phyloP scores from a whole-genome alignment of 30 jellyfish, hydroid and myxozoan species.

The Clytia hemisphaerica region DNA sequence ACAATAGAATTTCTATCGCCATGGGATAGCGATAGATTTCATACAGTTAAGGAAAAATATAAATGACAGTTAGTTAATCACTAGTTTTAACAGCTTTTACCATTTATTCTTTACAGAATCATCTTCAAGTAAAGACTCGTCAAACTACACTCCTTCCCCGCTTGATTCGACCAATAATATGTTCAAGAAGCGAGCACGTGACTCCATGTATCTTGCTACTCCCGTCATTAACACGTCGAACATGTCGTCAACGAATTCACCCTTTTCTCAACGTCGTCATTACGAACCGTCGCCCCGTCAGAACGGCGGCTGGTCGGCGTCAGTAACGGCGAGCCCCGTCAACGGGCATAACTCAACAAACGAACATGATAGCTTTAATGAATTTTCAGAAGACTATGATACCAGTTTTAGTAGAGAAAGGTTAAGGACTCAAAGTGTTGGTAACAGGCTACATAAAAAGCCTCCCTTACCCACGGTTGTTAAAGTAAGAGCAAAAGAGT shows the following conservation, averaged over 20 bases:
- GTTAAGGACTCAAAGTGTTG: background rate
- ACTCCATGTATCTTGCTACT: slow-evolving; percentile 39
- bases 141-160: background rate
- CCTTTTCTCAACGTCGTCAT: slow-evolving; percentile 25
- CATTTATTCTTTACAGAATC: background rate
- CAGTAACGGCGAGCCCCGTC: slow-evolving; percentile 2
- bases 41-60: too few relatives aligned
- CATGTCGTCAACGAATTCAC: slow-evolving; percentile 9
- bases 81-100: too few relatives aligned
- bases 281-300: background rate
- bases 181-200: slow-evolving; percentile 30
- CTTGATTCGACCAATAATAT: background rate
- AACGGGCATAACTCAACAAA: slow-evolving; percentile 9
- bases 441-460: background rate
- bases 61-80: too few relatives aligned
- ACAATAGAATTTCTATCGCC: too few relatives aligned
- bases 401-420: slow-evolving; percentile 7
- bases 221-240: slow-evolving; percentile 27
- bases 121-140: slow-evolving; percentile 7
- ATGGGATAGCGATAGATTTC: too few relatives aligned
- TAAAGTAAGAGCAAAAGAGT: background rate
- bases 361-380: slow-evolving; percentile 14
- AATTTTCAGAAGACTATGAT: too few relatives aligned
- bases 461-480: too few relatives aligned
- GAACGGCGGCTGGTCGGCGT: too few relatives aligned